Percentiles rank a stretch among this genome's conserved stretches.
Conservation (phyloP, 2,888 invertebrate genomes). For the Melieria crassipennis region DNA sequence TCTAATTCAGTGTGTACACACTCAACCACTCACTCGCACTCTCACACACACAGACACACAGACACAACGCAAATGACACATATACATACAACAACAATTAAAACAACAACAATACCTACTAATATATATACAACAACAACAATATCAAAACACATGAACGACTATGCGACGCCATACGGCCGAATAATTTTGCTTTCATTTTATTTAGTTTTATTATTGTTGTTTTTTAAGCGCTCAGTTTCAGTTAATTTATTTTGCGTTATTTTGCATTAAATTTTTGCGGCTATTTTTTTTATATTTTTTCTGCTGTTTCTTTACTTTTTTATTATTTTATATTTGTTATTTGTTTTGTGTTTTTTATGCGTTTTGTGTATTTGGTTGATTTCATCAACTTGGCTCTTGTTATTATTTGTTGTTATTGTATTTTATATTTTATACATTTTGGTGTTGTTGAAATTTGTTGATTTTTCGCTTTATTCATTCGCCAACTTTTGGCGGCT, state of each 20-base stretch:
- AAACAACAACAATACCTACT: neutral
- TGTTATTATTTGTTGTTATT: neutral
- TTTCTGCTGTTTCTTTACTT: neutral
- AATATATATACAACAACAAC: neutral
- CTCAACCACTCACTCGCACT: too few species aligned
- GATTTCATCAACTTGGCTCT: neutral
- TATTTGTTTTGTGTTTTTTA: neutral
- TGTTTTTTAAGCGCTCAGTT: neutral
- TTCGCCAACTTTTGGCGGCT: too few species aligned
- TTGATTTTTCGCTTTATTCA: too few species aligned
- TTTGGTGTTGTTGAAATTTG: too few species aligned
- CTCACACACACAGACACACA: too few species aligned
- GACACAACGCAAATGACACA: too few species aligned
- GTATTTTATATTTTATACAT: neutral
- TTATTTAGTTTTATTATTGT: neutral
- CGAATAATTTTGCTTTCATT: slow-evolving; percentile 12
- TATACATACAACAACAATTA: too few species aligned
- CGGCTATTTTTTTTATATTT: slow-evolving; percentile 8
- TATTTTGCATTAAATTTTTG: slow-evolving; percentile 1
- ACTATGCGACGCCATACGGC: slow-evolving; percentile 9
- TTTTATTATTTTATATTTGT: neutral
- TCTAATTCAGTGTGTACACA: slow-evolving; percentile 9
- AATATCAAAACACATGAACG: neutral
- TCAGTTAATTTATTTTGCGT: slow-evolving; percentile 1
- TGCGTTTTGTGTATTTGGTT: neutral